Evolutionary conservation across 2,113 vertebrate species (phyloP).

Genomic region (Loxodonta africana): DNA sequence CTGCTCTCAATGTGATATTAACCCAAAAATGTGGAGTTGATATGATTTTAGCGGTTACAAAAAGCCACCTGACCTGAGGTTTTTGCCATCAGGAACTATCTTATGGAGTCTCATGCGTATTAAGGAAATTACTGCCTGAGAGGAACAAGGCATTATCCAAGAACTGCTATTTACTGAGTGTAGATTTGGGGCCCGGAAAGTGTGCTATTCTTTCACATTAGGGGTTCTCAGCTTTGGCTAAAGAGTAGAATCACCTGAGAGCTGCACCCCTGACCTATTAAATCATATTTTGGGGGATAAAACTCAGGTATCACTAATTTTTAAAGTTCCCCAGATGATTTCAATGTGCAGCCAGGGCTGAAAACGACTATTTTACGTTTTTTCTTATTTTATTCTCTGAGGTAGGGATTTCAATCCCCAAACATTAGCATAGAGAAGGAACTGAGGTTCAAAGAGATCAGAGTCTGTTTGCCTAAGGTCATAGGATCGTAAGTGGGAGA

Average conservation of each 20-base stretch:
- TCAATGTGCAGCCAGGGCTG: not conserved
- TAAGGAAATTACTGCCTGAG: not conserved
- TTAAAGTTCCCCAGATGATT: not conserved
- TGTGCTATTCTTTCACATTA: not conserved
- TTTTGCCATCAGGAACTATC: not conserved
- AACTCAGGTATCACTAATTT: not conserved
- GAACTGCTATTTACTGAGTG: not conserved
- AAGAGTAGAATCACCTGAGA: not conserved
- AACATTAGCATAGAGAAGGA: not conserved
- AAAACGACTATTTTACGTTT: not conserved
- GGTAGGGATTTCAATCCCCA: not conserved
- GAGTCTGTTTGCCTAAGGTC: not conserved
- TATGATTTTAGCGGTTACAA: not conserved
- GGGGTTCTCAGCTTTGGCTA: not conserved
- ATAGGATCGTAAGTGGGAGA: not conserved
- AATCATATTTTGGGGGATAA: constrained; percentile 1
- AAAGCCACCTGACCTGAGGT: not conserved
- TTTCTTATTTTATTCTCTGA: not conserved
- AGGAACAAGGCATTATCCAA: not conserved
- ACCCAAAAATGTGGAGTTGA: not conserved
- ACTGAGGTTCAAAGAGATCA: not conserved
- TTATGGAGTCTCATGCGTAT: not conserved
- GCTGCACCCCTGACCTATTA: not conserved
- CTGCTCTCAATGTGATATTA: not conserved
- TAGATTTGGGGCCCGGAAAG: not conserved